phyloP scores from a whole-genome alignment of 2,113 vertebrate genomes.

The Ctenomys sociabilis region DNA sequence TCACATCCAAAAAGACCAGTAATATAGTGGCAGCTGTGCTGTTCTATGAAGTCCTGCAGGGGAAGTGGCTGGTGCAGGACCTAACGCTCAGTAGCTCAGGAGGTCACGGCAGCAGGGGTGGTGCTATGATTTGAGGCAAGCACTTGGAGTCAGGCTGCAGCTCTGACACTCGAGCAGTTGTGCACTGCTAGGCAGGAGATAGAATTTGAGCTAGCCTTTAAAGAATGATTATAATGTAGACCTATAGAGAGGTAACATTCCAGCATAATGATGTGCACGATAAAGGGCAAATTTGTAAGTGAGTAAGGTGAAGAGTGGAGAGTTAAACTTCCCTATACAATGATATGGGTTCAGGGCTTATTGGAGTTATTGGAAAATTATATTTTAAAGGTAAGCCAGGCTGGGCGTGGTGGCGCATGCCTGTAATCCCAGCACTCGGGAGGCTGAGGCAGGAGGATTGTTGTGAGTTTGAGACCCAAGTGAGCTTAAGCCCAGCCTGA shows the following conservation, averaged over 20 bases:
- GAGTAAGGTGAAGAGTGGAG: slow-evolving; percentile 23
- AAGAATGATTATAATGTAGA: slow-evolving; percentile 49
- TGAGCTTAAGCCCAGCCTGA: no score
- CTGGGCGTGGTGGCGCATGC: no score
- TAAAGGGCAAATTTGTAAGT: slow-evolving; percentile 38
- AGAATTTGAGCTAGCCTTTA: slow-evolving; percentile 19
- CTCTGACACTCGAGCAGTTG: slow-evolving; percentile 11
- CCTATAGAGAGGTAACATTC: slow-evolving; percentile 33
- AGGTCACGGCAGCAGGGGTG: background rate
- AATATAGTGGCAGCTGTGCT: background rate
- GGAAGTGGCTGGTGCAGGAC: background rate
- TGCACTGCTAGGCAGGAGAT: background rate
- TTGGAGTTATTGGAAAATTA: slow-evolving; percentile 44
- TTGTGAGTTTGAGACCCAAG: no score
- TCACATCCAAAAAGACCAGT: slow-evolving; percentile 18
- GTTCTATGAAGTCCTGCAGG: background rate
- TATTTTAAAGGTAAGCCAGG: slow-evolving; percentile 5
- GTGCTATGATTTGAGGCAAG: background rate
- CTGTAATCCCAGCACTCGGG: no score
- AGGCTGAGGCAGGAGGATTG: no score
- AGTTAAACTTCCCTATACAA: slow-evolving; percentile 52
- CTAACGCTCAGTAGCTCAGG: background rate
- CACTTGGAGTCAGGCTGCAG: background rate
- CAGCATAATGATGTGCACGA: background rate
- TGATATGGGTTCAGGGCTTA: slow-evolving; percentile 27